A percentile compares a stretch with the other conserved stretches of the same genome.
Conservation (phyloP, 2,888 invertebrate species). For the Prosapia bicincta region DNA sequence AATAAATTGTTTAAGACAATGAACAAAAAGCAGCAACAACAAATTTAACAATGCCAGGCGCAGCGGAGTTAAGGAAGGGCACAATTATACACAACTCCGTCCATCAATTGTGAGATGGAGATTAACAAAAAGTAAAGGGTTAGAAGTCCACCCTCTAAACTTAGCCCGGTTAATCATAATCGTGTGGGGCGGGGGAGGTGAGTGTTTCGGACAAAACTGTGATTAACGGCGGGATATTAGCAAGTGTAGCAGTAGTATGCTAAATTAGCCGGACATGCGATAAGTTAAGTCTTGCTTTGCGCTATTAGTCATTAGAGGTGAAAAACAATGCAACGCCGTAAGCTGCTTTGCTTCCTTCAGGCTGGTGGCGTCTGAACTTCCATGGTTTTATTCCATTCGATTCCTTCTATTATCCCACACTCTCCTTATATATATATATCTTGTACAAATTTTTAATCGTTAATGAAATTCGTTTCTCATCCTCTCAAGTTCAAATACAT, state of each 20-base stretch:
- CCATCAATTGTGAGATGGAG: conserved; percentile 22
- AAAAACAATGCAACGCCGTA: neutral
- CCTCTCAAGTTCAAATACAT: too few species aligned
- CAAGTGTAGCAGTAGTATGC: conserved; percentile 27
- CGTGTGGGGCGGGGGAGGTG: conserved; percentile 30
- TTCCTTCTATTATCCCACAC: too few species aligned
- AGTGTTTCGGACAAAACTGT: conserved; percentile 38
- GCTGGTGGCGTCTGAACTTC: too few species aligned
- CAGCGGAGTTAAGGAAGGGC: conserved; percentile 15
- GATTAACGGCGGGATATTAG: conserved; percentile 40
- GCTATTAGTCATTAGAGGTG: conserved; percentile 2
- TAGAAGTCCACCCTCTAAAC: conserved; percentile 2
- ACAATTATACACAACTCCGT: conserved; percentile 28
- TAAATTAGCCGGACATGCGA: conserved; percentile 37
- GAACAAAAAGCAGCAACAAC: conserved; percentile 18
- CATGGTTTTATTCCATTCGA: too few species aligned
- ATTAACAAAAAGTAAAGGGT: conserved; percentile 2
- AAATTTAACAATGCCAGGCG: conserved; percentile 20
- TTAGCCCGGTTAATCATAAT: conserved; percentile 32
- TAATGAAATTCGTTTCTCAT: too few species aligned
- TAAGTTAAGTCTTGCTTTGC: conserved; percentile 29
- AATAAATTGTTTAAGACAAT: conserved; percentile 22
- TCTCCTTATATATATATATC: too few species aligned
- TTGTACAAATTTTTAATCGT: too few species aligned
- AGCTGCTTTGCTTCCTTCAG: neutral